Percentiles rank a stretch among this genome's conserved stretches.
These are phyloP conservation scores for Probaryconus sp. DNA, from an alignment of 1,140 invertebrate genomes.

Conservation along the genomic window DNA sequence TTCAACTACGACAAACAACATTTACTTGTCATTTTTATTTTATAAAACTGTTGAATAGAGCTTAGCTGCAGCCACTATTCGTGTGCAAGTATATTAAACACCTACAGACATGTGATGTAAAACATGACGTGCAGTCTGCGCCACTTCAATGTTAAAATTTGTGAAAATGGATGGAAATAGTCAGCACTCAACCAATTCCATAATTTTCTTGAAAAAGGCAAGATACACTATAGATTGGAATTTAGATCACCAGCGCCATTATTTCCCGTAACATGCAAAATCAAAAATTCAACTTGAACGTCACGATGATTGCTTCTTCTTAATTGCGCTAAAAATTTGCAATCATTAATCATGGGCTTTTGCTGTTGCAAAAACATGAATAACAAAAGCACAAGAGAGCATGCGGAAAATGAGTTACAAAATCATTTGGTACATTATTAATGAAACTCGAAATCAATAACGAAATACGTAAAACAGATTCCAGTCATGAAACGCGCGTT, in stretches of 20 bases:
- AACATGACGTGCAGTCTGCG: neutral
- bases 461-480: conserved; percentile 7
- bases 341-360: too few species aligned
- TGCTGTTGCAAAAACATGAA: too few species aligned
- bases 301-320: too few species aligned
- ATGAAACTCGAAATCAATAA: conserved; percentile 5
- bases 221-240: too few species aligned
- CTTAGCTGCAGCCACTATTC: neutral
- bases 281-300: too few species aligned
- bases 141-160: neutral
- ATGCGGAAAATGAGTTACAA: too few species aligned
- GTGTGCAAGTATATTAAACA: conserved; percentile 3
- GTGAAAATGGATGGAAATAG: neutral
- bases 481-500: conserved; percentile 18
- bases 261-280: too few species aligned
- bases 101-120: conserved; percentile 1
- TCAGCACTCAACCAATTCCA: neutral
- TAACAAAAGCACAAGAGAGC: too few species aligned
- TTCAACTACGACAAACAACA: too few species aligned
- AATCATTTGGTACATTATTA: conserved; percentile 34
- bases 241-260: too few species aligned
- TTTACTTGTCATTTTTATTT: neutral
- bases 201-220: neutral
- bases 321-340: too few species aligned
- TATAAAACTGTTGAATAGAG: conserved; percentile 2